Evolutionary conservation across 1,140 invertebrate genomes (phyloP), one percentile per base, ranked within the genome.

Genomic region (Maniola jurtina): DNA sequence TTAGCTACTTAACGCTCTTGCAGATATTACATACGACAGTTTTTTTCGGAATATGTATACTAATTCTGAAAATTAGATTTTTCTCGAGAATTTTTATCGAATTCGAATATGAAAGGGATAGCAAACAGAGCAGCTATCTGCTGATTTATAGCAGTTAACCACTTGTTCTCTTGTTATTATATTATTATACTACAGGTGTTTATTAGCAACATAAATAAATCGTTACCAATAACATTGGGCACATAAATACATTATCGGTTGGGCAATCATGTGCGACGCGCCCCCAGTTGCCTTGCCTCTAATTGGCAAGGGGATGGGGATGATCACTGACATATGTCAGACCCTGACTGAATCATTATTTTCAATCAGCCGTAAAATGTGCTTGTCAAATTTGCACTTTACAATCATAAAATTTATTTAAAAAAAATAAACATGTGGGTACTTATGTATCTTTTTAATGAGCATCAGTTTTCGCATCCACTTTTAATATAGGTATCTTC

Each of bases 251-350:
- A n/a, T 70, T 61, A 71, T 73, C 60, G 64, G 71, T 68, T 67
- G 64, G 68, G 60, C 56, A 70, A 75, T 68, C 57, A 47, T 52
- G 36, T 47, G 25, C 57, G 15, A 69, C 56, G 38, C 50, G n/a
- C 71, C 71, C 66, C 66, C 62, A 52, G 58, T 59, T 57, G 42
- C 45, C 52, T 61, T 36, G 34, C 52, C 64, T 55, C 67, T 80
- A 84, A 84, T 79, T 82, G 78, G 75, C 78, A 67, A 74, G 73
- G 80, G 78, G 76, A 66, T 42, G 68, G 71, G 77, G 68, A 73
- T 79, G 75, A 81, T 81, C 77, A 76, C 75, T 75, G 80, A 80
- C 81, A 84, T 84, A 84, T 84, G 81, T 76, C 72, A 55, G 64
- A 57, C 75, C 69, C 61, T 70, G 63, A 76, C 60, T 72, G 66